Evolutionary conservation across 2,888 invertebrate species (phyloP).

Genomic region (Lithophane semibrunnea): DNA sequence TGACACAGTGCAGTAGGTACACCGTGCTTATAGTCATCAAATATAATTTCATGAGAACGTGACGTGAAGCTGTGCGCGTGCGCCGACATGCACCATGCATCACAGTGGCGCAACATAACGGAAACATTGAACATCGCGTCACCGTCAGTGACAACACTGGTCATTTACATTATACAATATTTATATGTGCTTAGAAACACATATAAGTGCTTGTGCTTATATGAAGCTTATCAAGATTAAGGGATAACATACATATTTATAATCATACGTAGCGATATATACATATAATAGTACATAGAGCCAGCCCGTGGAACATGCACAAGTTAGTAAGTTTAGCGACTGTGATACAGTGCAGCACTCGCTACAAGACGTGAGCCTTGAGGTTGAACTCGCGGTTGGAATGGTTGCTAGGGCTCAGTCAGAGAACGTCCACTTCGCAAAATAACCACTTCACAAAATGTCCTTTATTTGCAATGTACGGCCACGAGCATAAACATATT

Average conservation of each 20-base stretch:
- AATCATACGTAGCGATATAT: slow-evolving; percentile 10
- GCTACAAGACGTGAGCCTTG: slow-evolving; percentile 25
- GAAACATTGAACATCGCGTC: background rate
- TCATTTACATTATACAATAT: slow-evolving; percentile 4
- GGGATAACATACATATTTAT: background rate
- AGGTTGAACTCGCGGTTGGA: no score
- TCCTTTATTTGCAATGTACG: no score
- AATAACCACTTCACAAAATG: background rate
- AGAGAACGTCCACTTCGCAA: background rate
- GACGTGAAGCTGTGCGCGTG: slow-evolving; percentile 36
- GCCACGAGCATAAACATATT: no score
- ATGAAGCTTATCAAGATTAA: slow-evolving; percentile 21
- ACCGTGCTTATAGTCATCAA: no score
- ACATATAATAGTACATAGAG: background rate
- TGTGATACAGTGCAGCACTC: background rate
- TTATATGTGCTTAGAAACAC: slow-evolving; percentile 12
- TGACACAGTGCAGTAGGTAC: no score
- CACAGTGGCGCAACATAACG: slow-evolving; percentile 41
- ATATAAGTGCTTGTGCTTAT: background rate
- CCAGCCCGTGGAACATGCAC: slow-evolving; percentile 14
- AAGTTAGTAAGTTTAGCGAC: slow-evolving; percentile 25
- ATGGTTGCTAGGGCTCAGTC: no score
- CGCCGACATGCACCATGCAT: slow-evolving; percentile 55
- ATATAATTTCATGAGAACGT: background rate
- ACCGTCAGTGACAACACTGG: background rate